A percentile compares a stretch with the other conserved stretches of the same genome.
These are phyloP conservation scores for Sylvietta virens DNA, from an alignment of 2,113 vertebrate genomes.

Conservation along the genomic window DNA sequence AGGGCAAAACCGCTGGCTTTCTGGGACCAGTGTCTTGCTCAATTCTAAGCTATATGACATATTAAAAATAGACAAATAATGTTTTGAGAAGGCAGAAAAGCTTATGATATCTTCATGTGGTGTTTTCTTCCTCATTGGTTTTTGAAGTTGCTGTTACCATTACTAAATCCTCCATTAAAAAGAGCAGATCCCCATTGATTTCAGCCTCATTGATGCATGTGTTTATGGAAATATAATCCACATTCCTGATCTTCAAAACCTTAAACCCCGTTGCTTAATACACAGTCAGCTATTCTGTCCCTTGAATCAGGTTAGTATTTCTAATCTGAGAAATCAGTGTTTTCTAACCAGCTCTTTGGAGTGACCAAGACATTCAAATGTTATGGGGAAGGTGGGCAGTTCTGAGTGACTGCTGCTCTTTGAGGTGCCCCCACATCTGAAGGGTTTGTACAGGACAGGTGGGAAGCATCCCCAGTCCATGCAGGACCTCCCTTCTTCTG, in stretches of 20 bases:
- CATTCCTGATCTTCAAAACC: not conserved
- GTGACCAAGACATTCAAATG: not conserved
- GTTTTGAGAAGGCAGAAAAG: not conserved
- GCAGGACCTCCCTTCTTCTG: not conserved
- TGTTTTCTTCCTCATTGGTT: not conserved
- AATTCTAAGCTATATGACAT: not conserved
- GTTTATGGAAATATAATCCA: not conserved
- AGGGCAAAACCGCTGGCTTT: not conserved
- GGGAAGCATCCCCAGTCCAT: accelerated
- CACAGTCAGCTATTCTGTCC: not conserved
- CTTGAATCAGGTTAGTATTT: not conserved
- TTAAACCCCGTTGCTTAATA: not conserved
- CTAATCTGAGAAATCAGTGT: not conserved
- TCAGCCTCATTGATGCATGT: not conserved
- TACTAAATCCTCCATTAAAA: not conserved
- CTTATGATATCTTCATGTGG: not conserved
- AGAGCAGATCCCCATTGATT: not conserved
- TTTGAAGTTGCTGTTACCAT: not conserved
- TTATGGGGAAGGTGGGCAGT: too few relatives aligned
- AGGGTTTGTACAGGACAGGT: not conserved
- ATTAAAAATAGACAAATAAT: not conserved
- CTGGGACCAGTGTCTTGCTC: not conserved
- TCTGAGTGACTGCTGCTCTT: not conserved
- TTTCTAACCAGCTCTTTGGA: not conserved
- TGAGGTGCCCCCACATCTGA: not conserved